Evolutionary conservation across 2,888 invertebrate species (phyloP), one percentile per base, ranked within the genome.

Genomic region (Eristalis tenax): DNA sequence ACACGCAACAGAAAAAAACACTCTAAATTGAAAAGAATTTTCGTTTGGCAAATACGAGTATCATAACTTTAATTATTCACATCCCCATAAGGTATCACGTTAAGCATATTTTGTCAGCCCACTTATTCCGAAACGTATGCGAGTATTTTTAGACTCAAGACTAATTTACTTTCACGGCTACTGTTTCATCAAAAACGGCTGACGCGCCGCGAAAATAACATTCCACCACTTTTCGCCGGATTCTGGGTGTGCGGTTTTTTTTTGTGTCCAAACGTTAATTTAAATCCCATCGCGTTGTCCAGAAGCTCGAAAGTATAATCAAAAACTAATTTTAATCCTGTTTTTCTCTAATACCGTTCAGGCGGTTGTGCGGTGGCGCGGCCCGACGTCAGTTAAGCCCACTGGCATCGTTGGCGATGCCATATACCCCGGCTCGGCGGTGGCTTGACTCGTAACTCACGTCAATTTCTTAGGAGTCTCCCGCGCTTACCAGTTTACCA

Each of bases 241-340:
- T 22, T 78, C 64, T 10, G 66, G 61, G 43, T 74, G 50, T 74
- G 71, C 6, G 32, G 22, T 77, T 63, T 69, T 18, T 61, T 79
- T 59, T 56, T 57, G 23, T 59, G 38, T 23, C 61, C 32, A 32
- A 43, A 50, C 50, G 23, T 61, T 66, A 61, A 70, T 86, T 86
- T 79, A 71, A 87, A 75, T 79, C 83, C 71, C 68, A 75, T 92
- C 91, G 92, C 92, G 92, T 92, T 93, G 92, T 92, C 91, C 92
- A 92, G 92, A 92, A 92, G 92, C 92, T 93, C 92, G 91, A 93
- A 93, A 92, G 90, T 92, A 92, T 92, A 92, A 93, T 92, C 93
- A 92, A 92, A 92, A 93, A 92, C 92, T 93, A 92, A 92, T 92
- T 92, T 92, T 92, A 92, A 92, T 92, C 92, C 92, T 92, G 92